Evolutionary conservation across 2,888 invertebrate species (phyloP).

Genomic region (Plagodis dolabraria): DNA sequence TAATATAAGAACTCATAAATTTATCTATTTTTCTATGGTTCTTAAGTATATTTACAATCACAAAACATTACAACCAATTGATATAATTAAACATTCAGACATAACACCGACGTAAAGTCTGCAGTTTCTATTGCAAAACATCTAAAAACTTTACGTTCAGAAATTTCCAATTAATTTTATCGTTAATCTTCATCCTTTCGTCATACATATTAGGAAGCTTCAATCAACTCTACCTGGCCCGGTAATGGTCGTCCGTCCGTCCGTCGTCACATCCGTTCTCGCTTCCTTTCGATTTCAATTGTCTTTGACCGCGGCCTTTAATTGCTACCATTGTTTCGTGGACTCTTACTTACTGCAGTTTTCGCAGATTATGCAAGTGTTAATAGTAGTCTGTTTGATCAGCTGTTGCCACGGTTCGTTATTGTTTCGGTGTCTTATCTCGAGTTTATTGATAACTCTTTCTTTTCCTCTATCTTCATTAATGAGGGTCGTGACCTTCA

Average conservation of each 20-base stretch:
- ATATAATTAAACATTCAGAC: too few species aligned
- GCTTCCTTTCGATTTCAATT: conserved; percentile 81
- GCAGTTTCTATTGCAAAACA: too few species aligned
- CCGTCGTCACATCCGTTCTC: conserved; percentile 68
- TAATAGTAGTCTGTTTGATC: conserved; percentile 28
- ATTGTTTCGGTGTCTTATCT: conserved; percentile 21
- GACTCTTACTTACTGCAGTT: conserved; percentile 16
- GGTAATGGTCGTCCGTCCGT: conserved; percentile 31
- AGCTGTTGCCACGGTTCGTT: conserved; percentile 15
- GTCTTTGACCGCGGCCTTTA: conserved; percentile 78
- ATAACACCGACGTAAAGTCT: too few species aligned
- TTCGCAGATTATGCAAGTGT: conserved; percentile 46
- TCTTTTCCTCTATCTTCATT: neutral
- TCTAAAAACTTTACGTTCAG: too few species aligned
- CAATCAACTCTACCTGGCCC: conserved; percentile 45
- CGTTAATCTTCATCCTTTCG: conserved; percentile 19
- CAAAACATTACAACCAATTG: too few species aligned
- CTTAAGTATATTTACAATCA: too few species aligned
- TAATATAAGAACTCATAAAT: too few species aligned
- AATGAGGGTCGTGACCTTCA: too few species aligned
- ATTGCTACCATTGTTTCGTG: conserved; percentile 63
- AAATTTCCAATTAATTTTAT: conserved; percentile 4
- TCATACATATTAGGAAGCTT: conserved; percentile 45
- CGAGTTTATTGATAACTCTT: conserved; percentile 10
- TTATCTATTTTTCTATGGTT: too few species aligned